phyloP scores from a whole-genome alignment of 2,113 vertebrate genomes.

The Morone chrysops region DNA sequence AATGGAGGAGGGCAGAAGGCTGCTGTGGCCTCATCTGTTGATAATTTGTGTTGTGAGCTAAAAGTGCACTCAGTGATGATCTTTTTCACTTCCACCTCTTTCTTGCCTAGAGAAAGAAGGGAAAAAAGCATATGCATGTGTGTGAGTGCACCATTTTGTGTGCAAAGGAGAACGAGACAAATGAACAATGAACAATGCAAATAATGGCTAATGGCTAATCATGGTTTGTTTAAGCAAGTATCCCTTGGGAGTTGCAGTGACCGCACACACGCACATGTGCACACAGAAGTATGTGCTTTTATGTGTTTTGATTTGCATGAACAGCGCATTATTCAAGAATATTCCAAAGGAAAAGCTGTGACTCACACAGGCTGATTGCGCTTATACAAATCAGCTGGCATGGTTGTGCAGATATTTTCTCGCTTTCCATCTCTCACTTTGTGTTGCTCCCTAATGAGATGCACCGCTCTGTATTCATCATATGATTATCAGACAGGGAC shows the following conservation, averaged over 20 bases:
- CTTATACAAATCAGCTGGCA: constrained; percentile 13
- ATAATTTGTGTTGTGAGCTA: not conserved
- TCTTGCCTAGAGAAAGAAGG: not conserved
- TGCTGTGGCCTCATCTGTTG: not conserved
- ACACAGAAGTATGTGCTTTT: not conserved
- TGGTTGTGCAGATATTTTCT: constrained; percentile 16
- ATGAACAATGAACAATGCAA: constrained; percentile 28
- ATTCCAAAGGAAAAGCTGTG: constrained; percentile 13
- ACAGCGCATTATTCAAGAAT: constrained; percentile 15
- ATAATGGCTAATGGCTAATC: not conserved
- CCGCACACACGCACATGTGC: not conserved
- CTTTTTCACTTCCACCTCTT: not conserved
- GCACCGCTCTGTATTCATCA: not conserved
- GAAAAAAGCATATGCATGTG: too few relatives aligned
- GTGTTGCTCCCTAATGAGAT: constrained; percentile 10
- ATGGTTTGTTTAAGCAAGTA: constrained; percentile 16
- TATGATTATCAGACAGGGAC: not conserved
- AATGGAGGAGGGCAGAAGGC: not conserved
- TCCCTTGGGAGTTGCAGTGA: not conserved
- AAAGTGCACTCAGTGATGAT: not conserved
- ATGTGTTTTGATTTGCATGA: constrained; percentile 34
- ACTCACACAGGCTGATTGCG: constrained; percentile 40
- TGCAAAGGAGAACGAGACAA: not conserved
- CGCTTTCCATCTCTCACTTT: constrained; percentile 5
- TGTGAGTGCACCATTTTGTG: not conserved